Conservation (phyloP, 2,113 vertebrate species). For the Oncorhynchus nerka region DNA sequence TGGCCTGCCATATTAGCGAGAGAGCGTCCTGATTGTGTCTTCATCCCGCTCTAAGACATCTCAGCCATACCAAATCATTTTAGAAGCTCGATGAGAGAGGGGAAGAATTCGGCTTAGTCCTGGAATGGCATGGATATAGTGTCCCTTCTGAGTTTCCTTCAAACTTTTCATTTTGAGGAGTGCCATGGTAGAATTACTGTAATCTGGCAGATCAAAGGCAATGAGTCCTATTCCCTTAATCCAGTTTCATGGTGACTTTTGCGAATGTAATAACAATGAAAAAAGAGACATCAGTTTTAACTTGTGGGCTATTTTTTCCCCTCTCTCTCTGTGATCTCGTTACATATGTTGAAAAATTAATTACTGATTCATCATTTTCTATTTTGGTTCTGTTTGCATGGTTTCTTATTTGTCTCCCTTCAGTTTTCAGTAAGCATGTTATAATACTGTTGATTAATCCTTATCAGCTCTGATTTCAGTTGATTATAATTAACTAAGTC, state of each 20-base stretch:
- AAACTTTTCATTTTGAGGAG: constrained; percentile 64
- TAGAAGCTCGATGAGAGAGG: constrained; percentile 53
- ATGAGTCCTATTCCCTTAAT: constrained; percentile 75
- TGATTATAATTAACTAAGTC: background rate
- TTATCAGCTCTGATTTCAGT: constrained; percentile 3
- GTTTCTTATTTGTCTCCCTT: background rate
- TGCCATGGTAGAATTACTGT: constrained; percentile 70
- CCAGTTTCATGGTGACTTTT: constrained; percentile 71
- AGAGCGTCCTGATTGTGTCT: constrained; percentile 51
- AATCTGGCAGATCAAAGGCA: constrained; percentile 80
- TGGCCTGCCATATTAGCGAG: constrained; percentile 12
- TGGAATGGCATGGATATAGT: constrained; percentile 40
- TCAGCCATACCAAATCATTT: constrained; percentile 54
- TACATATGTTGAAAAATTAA: constrained; percentile 49
- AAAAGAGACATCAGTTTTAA: constrained; percentile 55
- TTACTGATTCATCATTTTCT: constrained; percentile 43
- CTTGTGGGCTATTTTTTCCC: background rate
- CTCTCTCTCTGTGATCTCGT: background rate
- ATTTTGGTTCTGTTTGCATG: background rate
- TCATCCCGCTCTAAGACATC: constrained; percentile 28
- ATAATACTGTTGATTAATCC: constrained; percentile 12
- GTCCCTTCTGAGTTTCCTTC: constrained; percentile 44
- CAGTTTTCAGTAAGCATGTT: background rate
- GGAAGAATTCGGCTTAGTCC: constrained; percentile 58
- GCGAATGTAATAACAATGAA: constrained; percentile 67